Evolutionary conservation across 1,140 invertebrate genomes (phyloP).

Genomic region (Trichomalopsis sarcophagae): DNA sequence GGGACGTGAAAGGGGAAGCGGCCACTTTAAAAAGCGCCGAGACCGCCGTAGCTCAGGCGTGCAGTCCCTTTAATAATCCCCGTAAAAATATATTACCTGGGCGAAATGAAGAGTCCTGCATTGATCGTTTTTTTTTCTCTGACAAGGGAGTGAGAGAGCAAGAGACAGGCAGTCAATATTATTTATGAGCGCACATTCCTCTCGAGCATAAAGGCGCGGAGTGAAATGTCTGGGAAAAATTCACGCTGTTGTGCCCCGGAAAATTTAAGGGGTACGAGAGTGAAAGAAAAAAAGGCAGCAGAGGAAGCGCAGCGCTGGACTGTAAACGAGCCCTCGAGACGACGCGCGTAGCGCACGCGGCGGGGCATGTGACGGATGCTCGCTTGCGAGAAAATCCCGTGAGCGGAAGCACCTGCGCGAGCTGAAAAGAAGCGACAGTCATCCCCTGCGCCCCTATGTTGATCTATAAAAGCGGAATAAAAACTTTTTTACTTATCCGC

Average conservation of each 20-base stretch:
- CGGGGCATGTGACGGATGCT: slow-evolving; percentile 7
- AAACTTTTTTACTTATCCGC: slow-evolving; percentile 11
- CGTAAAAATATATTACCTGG: slow-evolving; percentile 29
- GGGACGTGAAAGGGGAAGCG: not conserved
- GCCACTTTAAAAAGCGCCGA: not conserved
- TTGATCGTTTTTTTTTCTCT: not conserved
- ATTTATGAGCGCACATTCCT: slow-evolving; percentile 27
- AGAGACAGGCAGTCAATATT: slow-evolving; percentile 32
- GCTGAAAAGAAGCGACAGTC: slow-evolving; percentile 5
- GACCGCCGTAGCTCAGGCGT: not conserved
- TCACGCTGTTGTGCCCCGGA: slow-evolving; percentile 58
- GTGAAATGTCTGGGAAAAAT: slow-evolving; percentile 56
- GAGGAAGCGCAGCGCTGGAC: not conserved
- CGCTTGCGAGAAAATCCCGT: not conserved
- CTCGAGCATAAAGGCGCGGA: slow-evolving; percentile 3
- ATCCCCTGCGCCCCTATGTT: not conserved
- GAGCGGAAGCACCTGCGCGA: not conserved
- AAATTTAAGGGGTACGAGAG: slow-evolving; percentile 54
- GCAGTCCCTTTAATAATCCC: slow-evolving; percentile 21
- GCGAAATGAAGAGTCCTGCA: slow-evolving; percentile 27
- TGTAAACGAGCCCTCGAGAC: slow-evolving; percentile 57
- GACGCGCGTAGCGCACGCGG: slow-evolving; percentile 2
- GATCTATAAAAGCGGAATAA: slow-evolving; percentile 25
- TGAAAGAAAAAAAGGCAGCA: slow-evolving; percentile 49
- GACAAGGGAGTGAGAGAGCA: not conserved